Evolutionary conservation across 2,888 invertebrate genomes (phyloP), one percentile per base, ranked within the genome.

Genomic region (Parnassius orleans): DNA sequence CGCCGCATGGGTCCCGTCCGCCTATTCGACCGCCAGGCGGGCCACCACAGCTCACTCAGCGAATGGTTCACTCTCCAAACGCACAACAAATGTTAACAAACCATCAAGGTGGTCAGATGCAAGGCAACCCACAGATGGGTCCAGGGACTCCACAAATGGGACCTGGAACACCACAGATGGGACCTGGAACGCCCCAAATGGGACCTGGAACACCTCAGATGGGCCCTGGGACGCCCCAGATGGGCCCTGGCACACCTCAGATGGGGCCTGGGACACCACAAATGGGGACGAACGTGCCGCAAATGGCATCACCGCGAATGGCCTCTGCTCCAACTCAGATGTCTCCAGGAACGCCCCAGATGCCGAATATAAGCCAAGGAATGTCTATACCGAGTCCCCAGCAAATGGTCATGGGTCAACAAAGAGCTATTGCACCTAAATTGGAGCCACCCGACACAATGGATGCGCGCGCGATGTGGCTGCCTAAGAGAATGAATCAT

Each of bases 401-500:
- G 63, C 90, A 90, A 65, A 80, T 87, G 81, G 82, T 72, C 11
- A 79, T 90, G 83, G 82, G 78, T 10, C 88, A 86, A 64, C 89
- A 90, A 63, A 78, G 92, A 74, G 77, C 84, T 5, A 84, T 92
- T 69, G 93, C 93, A 44, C 93, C 93, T 46, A 94, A 94, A 81
- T 77, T 93, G 71, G 93, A 93, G 76, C 93, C 93, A 24, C 92
- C 93, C 52, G 93, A 93, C 70, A 91, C 92, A 53, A 87, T 91
- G 87, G 93, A 93, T 73, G 92, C 93, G 60, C 85, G 93, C 68
- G 86, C 92, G 66, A 93, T 93, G 87, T 94, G 94, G 94, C 90
- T 94, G 83, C 94, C 94, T 68, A 93, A 93, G 82, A 84, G 93
- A 90, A 93, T 94, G 90, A 93, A 93, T 77, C 93, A 93, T 93